Base-by-base conservation (phyloP, 2,888 invertebrate species). In the Anaspis maculata region DNA sequence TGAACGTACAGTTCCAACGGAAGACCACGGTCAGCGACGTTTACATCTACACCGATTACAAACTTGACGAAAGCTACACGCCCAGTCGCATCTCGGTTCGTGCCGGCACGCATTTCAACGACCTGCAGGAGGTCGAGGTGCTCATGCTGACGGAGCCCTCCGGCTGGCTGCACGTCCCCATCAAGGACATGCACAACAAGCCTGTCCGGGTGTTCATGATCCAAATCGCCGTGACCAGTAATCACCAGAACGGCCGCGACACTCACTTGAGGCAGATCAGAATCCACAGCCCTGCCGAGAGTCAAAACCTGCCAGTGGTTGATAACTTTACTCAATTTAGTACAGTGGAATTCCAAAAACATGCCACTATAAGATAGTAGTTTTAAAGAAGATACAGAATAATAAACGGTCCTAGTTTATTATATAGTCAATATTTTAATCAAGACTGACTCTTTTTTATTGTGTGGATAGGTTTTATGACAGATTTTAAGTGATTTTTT, bases 171-270 rank as follows among this genome's bases (percentile, higher is more conserved):
- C 81, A 86, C 55, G 84, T 95, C 52, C 88, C 90, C 19, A 81
- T 95, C 21, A 89, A 87, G 66, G 90, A 92, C 61, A 80, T 85
- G 28, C 77, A 82, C 47, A 86, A 89, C 21, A 78, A 83, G 48
- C 88, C 91, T 2, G 85, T 96, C 27, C 75, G 95, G 50, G 92
- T 96, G 10, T 97, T 92, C 59, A 94, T 94, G 86, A 80, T 96
- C 32, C 95, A 96, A 67, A 86, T 96, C 49, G 94, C 94, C 12
- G 90, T 96, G 1, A 77, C 96, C 26, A 91, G 92, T 49, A 99
- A 99, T 67, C 98, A 98, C 66, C 98, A 98, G 64, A 98, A 97
- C 68, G 98, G 98, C 3, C 70, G 98, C 41, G 98, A 98, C 59
- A 97, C 97, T 1, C 98, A 98, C 58, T 88, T 98, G 78, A 74